Evolutionary conservation across 2,888 invertebrate genomes (phyloP).

Genomic region (Gymnocheta viridis): DNA sequence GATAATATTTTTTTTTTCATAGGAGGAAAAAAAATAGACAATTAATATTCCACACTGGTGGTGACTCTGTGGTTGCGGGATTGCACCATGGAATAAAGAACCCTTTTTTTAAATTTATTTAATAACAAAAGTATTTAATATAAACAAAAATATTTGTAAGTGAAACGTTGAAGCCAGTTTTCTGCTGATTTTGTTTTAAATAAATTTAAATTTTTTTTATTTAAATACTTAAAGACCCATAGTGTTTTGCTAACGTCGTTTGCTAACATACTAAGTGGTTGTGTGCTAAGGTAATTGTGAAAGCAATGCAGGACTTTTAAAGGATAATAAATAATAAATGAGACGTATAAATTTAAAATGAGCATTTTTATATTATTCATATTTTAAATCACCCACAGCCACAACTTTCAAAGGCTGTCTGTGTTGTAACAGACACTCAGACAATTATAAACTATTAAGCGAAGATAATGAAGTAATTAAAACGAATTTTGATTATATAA

Average conservation of each 20-base stretch:
- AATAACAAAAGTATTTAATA: background rate
- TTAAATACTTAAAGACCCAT: background rate
- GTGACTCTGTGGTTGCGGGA: background rate
- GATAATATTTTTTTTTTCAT: conserved; percentile 24
- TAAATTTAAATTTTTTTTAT: background rate
- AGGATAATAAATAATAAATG: conserved; percentile 30
- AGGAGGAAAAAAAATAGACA: background rate
- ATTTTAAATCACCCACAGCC: background rate
- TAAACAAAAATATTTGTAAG: background rate
- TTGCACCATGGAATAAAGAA: background rate
- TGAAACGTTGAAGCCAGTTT: no score
- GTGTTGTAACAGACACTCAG: background rate
- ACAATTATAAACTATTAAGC: background rate
- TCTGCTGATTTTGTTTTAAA: no score
- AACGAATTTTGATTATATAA: background rate
- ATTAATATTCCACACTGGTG: background rate
- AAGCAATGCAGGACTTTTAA: conserved; percentile 2
- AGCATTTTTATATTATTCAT: background rate
- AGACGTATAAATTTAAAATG: conserved; percentile 19
- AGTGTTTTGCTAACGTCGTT: background rate
- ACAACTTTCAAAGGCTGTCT: background rate
- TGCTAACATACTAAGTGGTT: background rate
- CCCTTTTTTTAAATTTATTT: no score
- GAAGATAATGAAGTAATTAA: conserved; percentile 7
- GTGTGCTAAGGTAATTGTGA: background rate